A percentile compares a stretch with the other conserved stretches of the same genome.
Evolutionary conservation across 92 coral and sea anemone genomes (phyloP).

Genomic region (Phenganax marumi): DNA sequence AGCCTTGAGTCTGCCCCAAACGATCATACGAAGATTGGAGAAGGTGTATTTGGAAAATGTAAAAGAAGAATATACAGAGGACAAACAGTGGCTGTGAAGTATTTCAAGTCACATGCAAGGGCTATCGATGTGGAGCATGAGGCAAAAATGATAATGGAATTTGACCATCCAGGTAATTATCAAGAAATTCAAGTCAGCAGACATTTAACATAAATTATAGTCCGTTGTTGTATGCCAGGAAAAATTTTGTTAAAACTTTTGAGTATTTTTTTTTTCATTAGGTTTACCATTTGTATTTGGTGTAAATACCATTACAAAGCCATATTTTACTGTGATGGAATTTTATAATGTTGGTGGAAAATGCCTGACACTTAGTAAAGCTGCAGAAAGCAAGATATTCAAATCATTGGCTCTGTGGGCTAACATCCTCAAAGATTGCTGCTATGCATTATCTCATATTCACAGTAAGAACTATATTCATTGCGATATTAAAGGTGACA

Average conservation of each 20-base stretch:
- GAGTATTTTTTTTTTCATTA: background rate
- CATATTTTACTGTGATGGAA: slow-evolving; percentile 39
- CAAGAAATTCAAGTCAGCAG: background rate
- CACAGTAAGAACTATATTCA: slow-evolving; percentile 52
- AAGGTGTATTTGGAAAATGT: slow-evolving; percentile 47
- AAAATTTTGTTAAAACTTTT: background rate
- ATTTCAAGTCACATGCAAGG: slow-evolving; percentile 22
- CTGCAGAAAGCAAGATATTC: no score
- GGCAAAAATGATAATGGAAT: slow-evolving; percentile 24
- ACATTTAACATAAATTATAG: background rate
- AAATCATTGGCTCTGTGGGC: no score
- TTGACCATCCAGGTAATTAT: slow-evolving; percentile 48
- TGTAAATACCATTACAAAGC: slow-evolving; percentile 12
- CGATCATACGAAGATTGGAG: slow-evolving; percentile 20
- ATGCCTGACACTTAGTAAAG: slow-evolving; percentile 39
- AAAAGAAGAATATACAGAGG: slow-evolving; percentile 27
- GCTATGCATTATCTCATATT: slow-evolving; percentile 47
- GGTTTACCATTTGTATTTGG: slow-evolving; percentile 56
- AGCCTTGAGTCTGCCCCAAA: background rate
- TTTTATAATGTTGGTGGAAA: slow-evolving; percentile 51
- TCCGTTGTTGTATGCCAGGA: background rate
- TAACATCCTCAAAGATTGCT: slow-evolving; percentile 42
- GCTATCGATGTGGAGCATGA: slow-evolving; percentile 14
- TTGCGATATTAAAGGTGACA: slow-evolving; percentile 60
- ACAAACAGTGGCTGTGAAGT: slow-evolving; percentile 37